Base-by-base conservation (phyloP, 1,140 invertebrate genomes). In the Aradophagus sp. region DNA sequence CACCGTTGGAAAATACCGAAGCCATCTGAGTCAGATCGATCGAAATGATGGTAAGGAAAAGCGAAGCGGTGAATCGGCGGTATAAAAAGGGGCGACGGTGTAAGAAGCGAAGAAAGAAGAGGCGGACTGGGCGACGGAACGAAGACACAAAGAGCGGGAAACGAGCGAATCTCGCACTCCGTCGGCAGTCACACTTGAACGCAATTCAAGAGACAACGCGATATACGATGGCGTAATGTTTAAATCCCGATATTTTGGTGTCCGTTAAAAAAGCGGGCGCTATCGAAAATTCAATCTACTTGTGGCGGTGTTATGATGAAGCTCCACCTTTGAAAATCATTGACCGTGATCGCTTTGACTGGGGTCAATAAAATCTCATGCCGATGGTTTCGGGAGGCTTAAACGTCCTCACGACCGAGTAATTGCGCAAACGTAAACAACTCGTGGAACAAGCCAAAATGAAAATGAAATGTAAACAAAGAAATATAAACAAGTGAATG, bases 231-330 rank as follows among this genome's bases (percentile, higher is more conserved):
- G 41, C 20, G 31, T 53, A 53, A 68, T 72, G 68, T 69, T 65
- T 72, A 74, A 72, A 76, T 72, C 50, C 42, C 32, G 62, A 69
- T 69, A 45, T 55, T 32, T 63, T 66, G 66, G 58, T 32, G 58
- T 10, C 47, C 16, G 58, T 56, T 62, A 20, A 50, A 61, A 26
- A 15, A 26, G 11, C 19, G 41, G 12, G 16, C 34, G 13, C 29
- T 32, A 19, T 31, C 55, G 41, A 58, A 59, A 38, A 45, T 58
- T 26, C 63, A 35, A 62, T 45, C 52, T 13, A 4, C 39, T 23
- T 44, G 31, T 15, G 20, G 10, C 15, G 19, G 36, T 19, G 16
- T 39, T 15, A 8, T 13, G 17, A 4, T 26, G 35, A 55, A 42
- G 44, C 35, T 42, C 13, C 39, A n/a, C 19, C 41, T 58, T 58